Conservation (phyloP, 2,888 invertebrate species). For the Caenorhabditis sulstoni region DNA sequence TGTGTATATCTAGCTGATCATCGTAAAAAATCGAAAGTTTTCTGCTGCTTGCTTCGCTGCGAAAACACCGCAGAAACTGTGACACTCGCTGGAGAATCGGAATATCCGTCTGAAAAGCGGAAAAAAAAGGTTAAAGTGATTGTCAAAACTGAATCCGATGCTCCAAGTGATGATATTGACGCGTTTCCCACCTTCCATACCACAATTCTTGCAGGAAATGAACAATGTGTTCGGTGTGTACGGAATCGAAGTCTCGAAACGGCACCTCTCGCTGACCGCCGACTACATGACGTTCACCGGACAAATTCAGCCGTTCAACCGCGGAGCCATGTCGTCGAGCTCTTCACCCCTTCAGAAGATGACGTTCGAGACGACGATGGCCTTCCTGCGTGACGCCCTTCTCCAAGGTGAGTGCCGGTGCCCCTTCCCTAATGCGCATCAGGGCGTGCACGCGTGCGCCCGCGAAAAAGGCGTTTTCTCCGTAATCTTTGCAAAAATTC, state of each 20-base stretch:
- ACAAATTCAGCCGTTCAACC: constrained; percentile 90
- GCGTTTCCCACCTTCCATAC: background rate
- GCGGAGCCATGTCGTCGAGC: constrained; percentile 89
- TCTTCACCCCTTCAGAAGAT: constrained; percentile 96
- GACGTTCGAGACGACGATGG: constrained; percentile 94
- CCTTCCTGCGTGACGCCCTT: constrained; percentile 89
- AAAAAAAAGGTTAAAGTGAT: too few species aligned
- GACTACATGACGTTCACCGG: constrained; percentile 99
- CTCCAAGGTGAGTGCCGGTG: constrained; percentile 85
- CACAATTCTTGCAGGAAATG: constrained; percentile 85
- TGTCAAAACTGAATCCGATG: too few species aligned
- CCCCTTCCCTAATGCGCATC: too few species aligned
- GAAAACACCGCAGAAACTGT: too few species aligned
- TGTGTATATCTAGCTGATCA: too few species aligned
- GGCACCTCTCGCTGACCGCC: constrained; percentile 93
- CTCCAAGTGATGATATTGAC: too few species aligned
- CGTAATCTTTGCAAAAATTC: background rate
- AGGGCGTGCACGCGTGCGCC: too few species aligned
- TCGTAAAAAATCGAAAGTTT: too few species aligned
- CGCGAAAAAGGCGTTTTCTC: background rate
- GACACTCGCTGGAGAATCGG: too few species aligned
- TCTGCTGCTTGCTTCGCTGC: too few species aligned
- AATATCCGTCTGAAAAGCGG: too few species aligned
- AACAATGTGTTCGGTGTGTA: constrained; percentile 97
- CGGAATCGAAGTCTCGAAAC: constrained; percentile 93